Percentiles rank a stretch among this genome's conserved stretches.
Evolutionary conservation across 2,888 invertebrate species (phyloP).

Genomic region (Lottia gigantea): DNA sequence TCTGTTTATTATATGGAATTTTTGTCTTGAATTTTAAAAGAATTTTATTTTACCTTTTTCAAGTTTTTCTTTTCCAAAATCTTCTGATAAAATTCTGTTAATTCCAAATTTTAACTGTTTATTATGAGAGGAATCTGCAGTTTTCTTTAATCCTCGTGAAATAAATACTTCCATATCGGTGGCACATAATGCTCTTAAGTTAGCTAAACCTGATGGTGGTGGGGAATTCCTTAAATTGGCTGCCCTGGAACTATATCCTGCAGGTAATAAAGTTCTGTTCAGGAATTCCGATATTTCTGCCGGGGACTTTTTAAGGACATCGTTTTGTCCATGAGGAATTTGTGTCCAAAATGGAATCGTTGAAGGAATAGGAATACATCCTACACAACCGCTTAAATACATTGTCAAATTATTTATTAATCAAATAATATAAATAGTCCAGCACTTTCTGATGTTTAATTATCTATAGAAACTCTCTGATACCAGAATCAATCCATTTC

Average conservation of each 20-base stretch:
- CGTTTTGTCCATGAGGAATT: slow-evolving; percentile 8
- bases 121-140: slow-evolving; percentile 7
- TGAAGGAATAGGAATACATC: slow-evolving; percentile 14
- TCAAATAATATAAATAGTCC: neutral
- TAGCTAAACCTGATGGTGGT: slow-evolving; percentile 48
- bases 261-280: slow-evolving; percentile 12
- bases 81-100: slow-evolving; percentile 47
- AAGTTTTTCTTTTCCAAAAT: slow-evolving; percentile 41
- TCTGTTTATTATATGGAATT: too few relatives aligned
- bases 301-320: slow-evolving; percentile 18
- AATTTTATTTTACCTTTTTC: slow-evolving; percentile 29
- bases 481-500: neutral
- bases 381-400: slow-evolving; percentile 21
- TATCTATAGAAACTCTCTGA: neutral
- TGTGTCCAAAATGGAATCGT: slow-evolving; percentile 13
- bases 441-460: neutral
- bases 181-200: slow-evolving; percentile 53
- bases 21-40: too few relatives aligned
- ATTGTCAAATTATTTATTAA: slow-evolving; percentile 1
- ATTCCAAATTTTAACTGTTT: slow-evolving; percentile 50
- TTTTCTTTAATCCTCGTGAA: slow-evolving; percentile 25
- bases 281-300: slow-evolving; percentile 20
- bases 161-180: slow-evolving; percentile 39
- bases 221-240: slow-evolving; percentile 8
- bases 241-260: neutral